Percentiles rank a stretch among this genome's conserved stretches.
Conservation (phyloP, 2,797 vertebrate species). For the Xiphorhynchus erythropygius region DNA sequence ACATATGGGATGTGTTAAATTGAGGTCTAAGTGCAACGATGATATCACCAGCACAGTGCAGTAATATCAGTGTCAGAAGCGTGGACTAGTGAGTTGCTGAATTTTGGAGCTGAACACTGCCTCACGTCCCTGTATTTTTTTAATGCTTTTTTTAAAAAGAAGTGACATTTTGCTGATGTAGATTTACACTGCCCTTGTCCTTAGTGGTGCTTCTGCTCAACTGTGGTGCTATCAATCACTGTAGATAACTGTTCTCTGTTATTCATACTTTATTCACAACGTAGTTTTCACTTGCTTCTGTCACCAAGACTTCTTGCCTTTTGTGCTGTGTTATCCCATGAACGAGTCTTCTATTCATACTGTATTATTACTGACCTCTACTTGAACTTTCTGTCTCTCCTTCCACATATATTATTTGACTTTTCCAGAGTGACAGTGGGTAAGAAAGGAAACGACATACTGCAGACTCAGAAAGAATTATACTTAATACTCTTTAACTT, state of each 20-base stretch:
- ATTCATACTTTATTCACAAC: neutral
- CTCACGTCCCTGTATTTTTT: neutral
- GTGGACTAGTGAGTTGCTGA: neutral
- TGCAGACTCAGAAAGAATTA: conserved; percentile 31
- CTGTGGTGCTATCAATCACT: neutral
- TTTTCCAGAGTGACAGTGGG: conserved; percentile 32
- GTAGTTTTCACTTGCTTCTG: neutral
- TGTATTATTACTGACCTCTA: neutral
- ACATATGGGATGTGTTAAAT: conserved; percentile 57
- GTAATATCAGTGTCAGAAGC: neutral
- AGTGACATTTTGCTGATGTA: neutral
- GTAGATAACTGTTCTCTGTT: neutral
- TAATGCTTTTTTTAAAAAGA: neutral
- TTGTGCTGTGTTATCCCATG: neutral
- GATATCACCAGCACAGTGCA: conserved; percentile 41
- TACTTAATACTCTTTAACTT: conserved; percentile 11
- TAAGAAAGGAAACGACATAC: neutral
- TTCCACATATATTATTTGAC: conserved; percentile 24
- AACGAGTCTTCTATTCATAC: neutral
- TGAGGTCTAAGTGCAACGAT: conserved; percentile 13
- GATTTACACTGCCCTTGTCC: neutral
- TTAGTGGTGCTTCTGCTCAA: neutral
- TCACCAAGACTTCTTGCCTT: neutral
- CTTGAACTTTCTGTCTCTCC: conserved; percentile 34
- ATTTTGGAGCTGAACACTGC: neutral